Evolutionary conservation across 2,113 vertebrate genomes (phyloP).

Genomic region (Antigone vipio): DNA sequence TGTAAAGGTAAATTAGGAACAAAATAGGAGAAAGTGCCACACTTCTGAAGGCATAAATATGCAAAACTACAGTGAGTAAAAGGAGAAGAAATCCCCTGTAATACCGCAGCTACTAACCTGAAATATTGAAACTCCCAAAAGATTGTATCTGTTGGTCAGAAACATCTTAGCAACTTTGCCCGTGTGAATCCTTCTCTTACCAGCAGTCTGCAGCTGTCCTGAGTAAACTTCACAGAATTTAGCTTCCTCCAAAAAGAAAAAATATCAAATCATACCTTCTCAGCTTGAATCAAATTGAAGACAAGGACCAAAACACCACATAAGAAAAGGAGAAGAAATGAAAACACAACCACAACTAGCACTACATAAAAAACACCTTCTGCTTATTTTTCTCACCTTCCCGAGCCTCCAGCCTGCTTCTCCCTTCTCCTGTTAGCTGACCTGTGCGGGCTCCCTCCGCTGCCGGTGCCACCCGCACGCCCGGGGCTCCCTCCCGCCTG

Average conservation of each 20-base stretch:
- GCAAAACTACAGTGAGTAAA: neutral
- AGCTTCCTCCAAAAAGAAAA: neutral
- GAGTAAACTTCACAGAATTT: neutral
- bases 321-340: neutral
- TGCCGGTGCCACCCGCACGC: too few species aligned
- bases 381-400: neutral
- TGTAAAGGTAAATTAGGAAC: neutral
- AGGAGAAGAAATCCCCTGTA: neutral
- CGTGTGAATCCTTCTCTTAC: neutral
- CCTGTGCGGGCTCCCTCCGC: accelerated
- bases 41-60: neutral
- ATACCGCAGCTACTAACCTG: neutral
- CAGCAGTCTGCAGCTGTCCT: neutral
- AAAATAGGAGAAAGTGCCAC: neutral
- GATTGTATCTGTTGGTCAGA: neutral
- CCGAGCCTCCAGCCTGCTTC: neutral
- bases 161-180: neutral
- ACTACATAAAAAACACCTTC: neutral
- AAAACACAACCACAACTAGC: neutral
- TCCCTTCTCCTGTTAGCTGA: accelerated
- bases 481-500: too few species aligned
- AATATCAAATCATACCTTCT: neutral
- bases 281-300: neutral
- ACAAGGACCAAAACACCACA: neutral
- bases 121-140: neutral